Conservation (phyloP, 1,140 invertebrate species). For the Rhynchophorus ferrugineus region DNA sequence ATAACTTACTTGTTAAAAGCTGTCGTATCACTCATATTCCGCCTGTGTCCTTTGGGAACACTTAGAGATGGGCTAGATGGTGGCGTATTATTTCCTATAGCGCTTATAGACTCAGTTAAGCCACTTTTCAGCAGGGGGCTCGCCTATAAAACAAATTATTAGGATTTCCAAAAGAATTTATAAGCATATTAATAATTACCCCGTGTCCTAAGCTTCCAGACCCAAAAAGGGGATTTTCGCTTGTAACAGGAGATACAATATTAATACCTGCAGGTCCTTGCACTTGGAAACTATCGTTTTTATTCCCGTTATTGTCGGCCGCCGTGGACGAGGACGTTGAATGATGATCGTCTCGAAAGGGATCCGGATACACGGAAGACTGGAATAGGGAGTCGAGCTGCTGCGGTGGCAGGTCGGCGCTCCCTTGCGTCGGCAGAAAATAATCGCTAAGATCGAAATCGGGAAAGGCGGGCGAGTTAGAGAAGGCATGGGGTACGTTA, state of each 20-base stretch:
- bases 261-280: constrained; percentile 12
- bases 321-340: constrained; percentile 18
- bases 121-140: constrained; percentile 21
- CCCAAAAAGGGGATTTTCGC: constrained; percentile 28
- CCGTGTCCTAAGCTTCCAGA: constrained; percentile 20
- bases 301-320: constrained; percentile 25
- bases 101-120: constrained; percentile 36
- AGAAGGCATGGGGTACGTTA: constrained; percentile 38
- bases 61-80: constrained; percentile 47
- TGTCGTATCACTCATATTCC: constrained; percentile 82
- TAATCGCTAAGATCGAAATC: constrained; percentile 20
- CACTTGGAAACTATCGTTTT: constrained; percentile 13
- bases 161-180: neutral
- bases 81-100: constrained; percentile 41
- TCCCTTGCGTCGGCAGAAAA: constrained; percentile 15
- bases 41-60: constrained; percentile 53
- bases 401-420: constrained; percentile 21
- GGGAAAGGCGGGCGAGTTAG: constrained; percentile 16
- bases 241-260: constrained; percentile 27
- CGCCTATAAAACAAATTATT: constrained; percentile 2
- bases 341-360: constrained; percentile 47
- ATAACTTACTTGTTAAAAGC: constrained; percentile 77
- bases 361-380: constrained; percentile 51
- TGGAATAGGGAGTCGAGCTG: constrained; percentile 39
- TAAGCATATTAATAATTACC: constrained; percentile 5